Evolutionary conservation across 2,113 vertebrate species (phyloP).

Genomic region (Mesoclemmys tuberculata): DNA sequence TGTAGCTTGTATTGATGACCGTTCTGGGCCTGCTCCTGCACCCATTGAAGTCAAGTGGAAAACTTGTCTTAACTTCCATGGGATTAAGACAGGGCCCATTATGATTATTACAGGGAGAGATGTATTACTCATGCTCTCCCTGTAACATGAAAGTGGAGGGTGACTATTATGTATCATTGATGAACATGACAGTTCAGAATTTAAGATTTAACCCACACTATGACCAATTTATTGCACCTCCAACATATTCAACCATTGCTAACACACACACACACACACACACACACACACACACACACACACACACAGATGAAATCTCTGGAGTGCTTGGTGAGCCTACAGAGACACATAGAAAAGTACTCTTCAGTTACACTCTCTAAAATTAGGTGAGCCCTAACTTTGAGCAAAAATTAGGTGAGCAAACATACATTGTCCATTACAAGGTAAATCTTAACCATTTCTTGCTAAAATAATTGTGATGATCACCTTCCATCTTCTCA

Average conservation of each 20-base stretch:
- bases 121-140: neutral
- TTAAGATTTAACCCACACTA: neutral
- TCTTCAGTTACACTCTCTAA: neutral
- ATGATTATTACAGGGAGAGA: neutral
- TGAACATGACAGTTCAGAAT: neutral
- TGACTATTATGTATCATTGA: neutral
- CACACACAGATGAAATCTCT: neutral
- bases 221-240: neutral
- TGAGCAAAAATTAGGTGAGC: no score
- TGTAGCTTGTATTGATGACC: neutral
- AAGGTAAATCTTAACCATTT: neutral
- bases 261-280: no score
- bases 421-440: neutral
- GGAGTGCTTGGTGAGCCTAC: neutral
- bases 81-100: neutral
- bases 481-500: neutral
- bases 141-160: neutral
- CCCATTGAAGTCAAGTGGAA: neutral
- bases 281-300: no score
- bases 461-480: neutral
- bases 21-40: neutral
- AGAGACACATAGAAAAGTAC: neutral
- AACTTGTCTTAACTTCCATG: neutral
- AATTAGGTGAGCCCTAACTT: neutral
- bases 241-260: neutral